These are phyloP conservation scores for Pseudococcus viburni DNA, from an alignment of 2,888 invertebrate genomes.

Conservation along the genomic window DNA sequence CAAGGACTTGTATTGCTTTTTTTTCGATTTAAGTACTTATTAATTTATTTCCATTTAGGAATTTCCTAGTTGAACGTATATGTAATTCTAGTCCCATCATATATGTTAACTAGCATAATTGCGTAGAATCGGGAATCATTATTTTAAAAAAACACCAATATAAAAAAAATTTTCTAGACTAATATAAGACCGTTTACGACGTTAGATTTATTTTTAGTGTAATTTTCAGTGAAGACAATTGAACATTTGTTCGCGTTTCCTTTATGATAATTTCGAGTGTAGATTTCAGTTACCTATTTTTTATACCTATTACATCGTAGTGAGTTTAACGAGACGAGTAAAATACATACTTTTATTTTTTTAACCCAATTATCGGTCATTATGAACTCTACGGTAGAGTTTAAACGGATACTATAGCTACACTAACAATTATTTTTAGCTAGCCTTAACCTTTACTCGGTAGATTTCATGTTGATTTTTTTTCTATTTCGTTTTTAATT, in stretches of 20 bases:
- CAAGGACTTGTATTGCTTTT: not conserved
- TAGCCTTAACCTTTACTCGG: not conserved
- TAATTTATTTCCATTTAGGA: not conserved
- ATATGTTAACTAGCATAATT: not conserved
- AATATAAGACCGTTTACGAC: conserved; percentile 24
- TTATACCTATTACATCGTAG: conserved; percentile 6
- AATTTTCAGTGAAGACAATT: conserved; percentile 31
- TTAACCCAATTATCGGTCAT: not conserved
- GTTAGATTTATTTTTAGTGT: conserved; percentile 10
- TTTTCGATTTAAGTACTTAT: not conserved
- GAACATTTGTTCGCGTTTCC: conserved; percentile 28
- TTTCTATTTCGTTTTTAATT: conserved; percentile 1
- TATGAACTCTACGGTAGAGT: not conserved
- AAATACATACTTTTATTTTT: conserved; percentile 14
- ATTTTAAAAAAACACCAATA: conserved; percentile 51
- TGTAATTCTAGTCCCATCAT: conserved; percentile 1
- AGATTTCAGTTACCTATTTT: conserved; percentile 51
- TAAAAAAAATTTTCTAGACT: conserved; percentile 13
- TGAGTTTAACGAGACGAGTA: not conserved
- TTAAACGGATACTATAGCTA: not conserved
- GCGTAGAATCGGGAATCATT: conserved; percentile 48
- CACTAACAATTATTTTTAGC: not conserved
- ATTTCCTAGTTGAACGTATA: not conserved
- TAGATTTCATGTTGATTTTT: not conserved
- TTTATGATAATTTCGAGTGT: conserved; percentile 38